A percentile compares a stretch with the other conserved stretches of the same genome.
Conservation (phyloP, 2,888 invertebrate genomes). For the Linhomoeus sp. region DNA sequence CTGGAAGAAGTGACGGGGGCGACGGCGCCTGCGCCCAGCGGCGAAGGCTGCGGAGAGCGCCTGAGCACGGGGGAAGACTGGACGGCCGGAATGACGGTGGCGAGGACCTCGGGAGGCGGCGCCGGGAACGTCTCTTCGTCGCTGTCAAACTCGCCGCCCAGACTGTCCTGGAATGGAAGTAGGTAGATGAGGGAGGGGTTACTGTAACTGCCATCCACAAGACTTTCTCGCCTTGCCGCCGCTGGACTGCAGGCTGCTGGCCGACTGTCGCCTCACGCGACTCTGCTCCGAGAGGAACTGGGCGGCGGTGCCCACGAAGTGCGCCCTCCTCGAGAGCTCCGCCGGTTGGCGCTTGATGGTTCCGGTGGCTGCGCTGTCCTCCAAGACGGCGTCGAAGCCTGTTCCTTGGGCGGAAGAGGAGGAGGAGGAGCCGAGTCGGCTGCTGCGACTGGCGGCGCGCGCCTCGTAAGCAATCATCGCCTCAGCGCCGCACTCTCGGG, state of each 20-base stretch:
- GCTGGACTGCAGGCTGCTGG: not conserved
- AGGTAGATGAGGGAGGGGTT: not conserved
- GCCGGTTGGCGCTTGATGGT: conserved; percentile 6
- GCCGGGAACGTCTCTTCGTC: conserved; percentile 23
- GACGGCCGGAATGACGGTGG: not conserved
- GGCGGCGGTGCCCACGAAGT: not conserved
- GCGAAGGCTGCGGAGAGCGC: not conserved
- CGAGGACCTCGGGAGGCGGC: conserved; percentile 12
- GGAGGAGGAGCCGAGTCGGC: not conserved
- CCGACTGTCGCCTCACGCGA: not conserved
- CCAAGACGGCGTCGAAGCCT: not conserved
- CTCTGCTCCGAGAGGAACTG: not conserved
- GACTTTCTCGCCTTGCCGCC: not conserved
- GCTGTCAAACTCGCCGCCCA: conserved; percentile 14
- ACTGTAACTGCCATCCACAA: not conserved
- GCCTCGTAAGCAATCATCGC: too few relatives aligned
- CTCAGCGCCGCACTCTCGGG: too few relatives aligned
- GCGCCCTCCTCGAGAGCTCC: not conserved
- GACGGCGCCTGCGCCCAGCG: not conserved
- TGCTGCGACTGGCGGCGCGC: too few relatives aligned
- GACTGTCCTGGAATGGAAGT: not conserved
- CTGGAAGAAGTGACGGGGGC: not conserved
- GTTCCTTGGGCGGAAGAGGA: not conserved
- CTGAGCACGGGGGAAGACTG: not conserved
- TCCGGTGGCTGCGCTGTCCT: not conserved